Base-by-base conservation (phyloP, 2,888 invertebrate genomes). In the Drosophila emarginata region DNA sequence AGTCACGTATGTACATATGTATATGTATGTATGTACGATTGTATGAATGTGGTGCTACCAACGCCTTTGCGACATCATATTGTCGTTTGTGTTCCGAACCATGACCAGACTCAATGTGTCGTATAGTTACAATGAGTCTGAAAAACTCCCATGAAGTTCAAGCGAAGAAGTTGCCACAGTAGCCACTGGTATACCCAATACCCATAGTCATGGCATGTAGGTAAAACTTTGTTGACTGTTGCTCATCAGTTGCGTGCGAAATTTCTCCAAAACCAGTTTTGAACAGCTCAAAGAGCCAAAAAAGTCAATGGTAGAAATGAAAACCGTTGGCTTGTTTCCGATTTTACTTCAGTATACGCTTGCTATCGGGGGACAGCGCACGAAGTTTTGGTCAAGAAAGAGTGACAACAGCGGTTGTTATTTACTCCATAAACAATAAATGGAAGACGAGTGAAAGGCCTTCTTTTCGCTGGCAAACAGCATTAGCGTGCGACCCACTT, bases 41-140 rank as follows among this genome's bases (percentile, higher is more conserved):
- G 45, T 45, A 4, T 45, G 45, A 21, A 11, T 45, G 45, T 21
- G 11, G 21, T 45, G 45, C 45, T 45, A 45, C 18, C 45, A 45
- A 45, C 45, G 45, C 45, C 40, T 45, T 45, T 45, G 45, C 45
- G 45, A 45, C 45, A 45, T 60, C 50, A 21, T 15, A 39, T 54
- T 15, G 61, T 61, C 56, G 37, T 51, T 37, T 66, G 61, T 50
- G 54, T 57, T 67, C 21, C 59, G 59, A 67, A 64, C 67, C 67
- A 67, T 67, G 63, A 67, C 67, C 67, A 67, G 61, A 40, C 67
- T 36, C 63, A 67, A 67, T 58, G 54, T 61, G 53, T 61, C 12
- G 54, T 45, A 11, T 45, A 39, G 15, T 11, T 26, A 23, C 36
- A 61, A 36, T 32, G 18, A 23, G 61, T 52, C 14, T 21, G 59